Base-by-base conservation (phyloP, 2,113 vertebrate species). In the Podocnemis expansa region DNA sequence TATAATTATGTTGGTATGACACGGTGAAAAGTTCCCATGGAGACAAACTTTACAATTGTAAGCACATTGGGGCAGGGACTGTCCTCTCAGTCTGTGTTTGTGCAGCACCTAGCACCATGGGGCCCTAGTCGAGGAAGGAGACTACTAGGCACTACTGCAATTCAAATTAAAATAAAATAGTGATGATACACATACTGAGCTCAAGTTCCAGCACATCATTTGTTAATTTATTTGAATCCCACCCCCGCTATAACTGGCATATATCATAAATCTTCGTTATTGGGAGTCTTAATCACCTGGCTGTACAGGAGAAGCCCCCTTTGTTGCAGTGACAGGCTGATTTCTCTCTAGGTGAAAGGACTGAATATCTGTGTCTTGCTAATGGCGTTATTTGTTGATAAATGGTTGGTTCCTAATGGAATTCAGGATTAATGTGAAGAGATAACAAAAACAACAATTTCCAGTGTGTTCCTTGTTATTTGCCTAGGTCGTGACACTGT, bases 311-410 rank as follows among this genome's bases (percentile, higher is more conserved):
- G 24, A 94, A 94, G 85, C 79, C 78, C 84, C 87, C 87, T 95
- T 56, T 89, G 25, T 88, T 52, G 34, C 84, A 80, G 91, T 87
- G 97, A 94, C 96, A 91, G 84, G 47, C 87, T 95, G 87, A 88
- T 97, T 93, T 81, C 88, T 97, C 94, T 97, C 78, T 38, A 82
- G 80, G 76, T 7, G 94, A 95, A 96, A 67, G 79, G 67, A 93
- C 73, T 88, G 95, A 91, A 90, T 91, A 41, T 80, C 90, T 89
- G 73, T 27, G 52, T 80, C 80, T 96, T 58, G 86, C 78, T 97
- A 95, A 96, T 89, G 95, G 91, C 6, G 45, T 96, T 81, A 97
- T 97, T 97, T 97, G 89, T 97, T 97, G 89, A 92, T 89, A 94
- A 85, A 58, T 45, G 84, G 88, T 82, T 90, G 55, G 88, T 91